Base-by-base conservation (phyloP, 2,888 invertebrate genomes). In the Yponomeuta cagnagella region DNA sequence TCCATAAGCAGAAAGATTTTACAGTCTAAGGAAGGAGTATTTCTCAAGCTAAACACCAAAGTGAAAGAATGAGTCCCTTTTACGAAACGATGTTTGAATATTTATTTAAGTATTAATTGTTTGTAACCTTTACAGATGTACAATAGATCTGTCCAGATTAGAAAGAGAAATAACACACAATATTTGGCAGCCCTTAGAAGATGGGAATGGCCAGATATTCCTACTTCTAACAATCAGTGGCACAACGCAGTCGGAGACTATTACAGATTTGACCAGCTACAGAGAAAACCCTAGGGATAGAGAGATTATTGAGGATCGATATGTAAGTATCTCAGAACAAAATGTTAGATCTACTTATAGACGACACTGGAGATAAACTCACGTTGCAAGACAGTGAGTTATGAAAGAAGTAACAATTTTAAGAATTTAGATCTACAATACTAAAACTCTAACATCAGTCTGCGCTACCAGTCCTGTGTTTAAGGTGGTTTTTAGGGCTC, bases 181-280 rank as follows among this genome's bases (percentile, higher is more conserved):
- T 72, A 94, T 98, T 70, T 97, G 97, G 95, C 95, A 96, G 78
- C 95, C 96, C 2, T 92, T 99, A 68, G 98, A 99, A 86, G 98
- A 98, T 73, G 97, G 96, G 0, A 95, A 96, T 0, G 97, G 97
- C 0, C 96, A 96, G 75, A 94, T 99, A 74, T 97, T 97, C 81
- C 91, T 99, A 0, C 93, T 99, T 74, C 91, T 99, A 10, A 99
- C 99, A 1, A 98, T 99, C 73, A 98, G 98, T 78, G 99, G 98
- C 0, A 98, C 98, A 0, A 97, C 97, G 0, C 97, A 98, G 12
- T 95, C 96, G 0, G 98, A 98, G 85, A 97, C 98, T 0, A 97
- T 98, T 74, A 97, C 97, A 8, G 98, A 98, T 87, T 91, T 98
- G 68, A 96, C 96, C 48, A 96, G 95, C 23, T 96, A 97, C 83